Conservation (phyloP, 2,113 vertebrate genomes). For the Casuarius casuarius region DNA sequence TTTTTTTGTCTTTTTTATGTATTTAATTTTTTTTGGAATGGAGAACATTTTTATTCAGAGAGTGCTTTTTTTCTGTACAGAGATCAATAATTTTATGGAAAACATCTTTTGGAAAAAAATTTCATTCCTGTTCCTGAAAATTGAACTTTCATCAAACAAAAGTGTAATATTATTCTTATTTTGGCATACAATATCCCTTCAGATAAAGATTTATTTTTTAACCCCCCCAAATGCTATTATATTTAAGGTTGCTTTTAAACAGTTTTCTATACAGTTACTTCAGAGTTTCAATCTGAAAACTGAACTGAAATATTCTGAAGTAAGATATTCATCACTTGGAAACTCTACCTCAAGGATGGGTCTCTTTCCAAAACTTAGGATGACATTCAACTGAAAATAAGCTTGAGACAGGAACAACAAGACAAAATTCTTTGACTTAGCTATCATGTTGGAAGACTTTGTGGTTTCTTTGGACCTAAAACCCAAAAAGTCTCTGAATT, state of each 20-base stretch:
- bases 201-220: neutral
- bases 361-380: neutral
- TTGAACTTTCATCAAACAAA: neutral
- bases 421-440: neutral
- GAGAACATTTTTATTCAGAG: neutral
- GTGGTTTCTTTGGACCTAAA: neutral
- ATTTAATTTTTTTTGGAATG: neutral
- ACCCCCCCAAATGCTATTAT: rapidly evolving
- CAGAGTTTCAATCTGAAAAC: neutral
- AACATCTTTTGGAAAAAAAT: neutral
- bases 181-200: neutral
- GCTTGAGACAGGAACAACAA: neutral
- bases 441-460: neutral
- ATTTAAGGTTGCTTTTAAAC: neutral
- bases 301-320: neutral
- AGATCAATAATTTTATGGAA: neutral
- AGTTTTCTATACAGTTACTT: neutral
- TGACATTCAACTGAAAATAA: neutral
- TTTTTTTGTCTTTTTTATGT: neutral
- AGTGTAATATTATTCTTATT: neutral
- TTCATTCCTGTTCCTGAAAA: neutral
- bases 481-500: neutral
- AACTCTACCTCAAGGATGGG: neutral
- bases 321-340: neutral
- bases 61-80: neutral